Base-by-base conservation (phyloP, 2,888 invertebrate genomes). In the Parnassius smintheus region DNA sequence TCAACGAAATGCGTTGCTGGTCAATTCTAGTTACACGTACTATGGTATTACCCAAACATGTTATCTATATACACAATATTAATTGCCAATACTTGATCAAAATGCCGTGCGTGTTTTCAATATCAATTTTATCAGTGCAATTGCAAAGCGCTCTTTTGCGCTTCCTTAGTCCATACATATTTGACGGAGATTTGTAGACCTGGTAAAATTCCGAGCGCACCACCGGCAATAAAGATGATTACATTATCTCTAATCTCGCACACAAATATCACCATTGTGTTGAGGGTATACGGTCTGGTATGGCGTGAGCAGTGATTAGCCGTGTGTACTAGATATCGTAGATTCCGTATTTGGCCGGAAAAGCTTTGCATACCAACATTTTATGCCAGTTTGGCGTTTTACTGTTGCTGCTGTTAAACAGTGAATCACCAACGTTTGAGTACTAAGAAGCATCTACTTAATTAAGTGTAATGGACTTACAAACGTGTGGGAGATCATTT, bases 351-450 rank as follows among this genome's bases (percentile, higher is more conserved):
- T 78, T 74, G 62, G 72, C 78, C 83, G 83, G 85, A 83, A 82
- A 78, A 77, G 68, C 70, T 70, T 64, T 53, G 71, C 78, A 82
- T 85, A 72, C 82, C 80, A 65, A 69, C 69, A 65, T 69, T 74
- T 72, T 74, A 72, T 71, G 70, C 68, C 67, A 70, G 70, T 74
- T 73, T 72, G 72, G 67, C 67, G 68, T 74, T 69, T 54, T 45
- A 72, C 72, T 65, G 74, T 76, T 76, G 75, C 68, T 72, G 70
- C 68, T 69, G 68, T 69, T 71, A 56, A 48, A 56, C 46, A 35
- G 68, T 55, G 65, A 61, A 55, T 55, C 55, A 64, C 54, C 57
- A 54, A 54, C 58, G 57, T 46, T 59, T 63, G 61, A 61, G 22
- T 18, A 18, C 18, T 35, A n/a, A 9, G 9, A 54, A 35, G 9